These are phyloP conservation scores for Pandion haliaetus DNA, from an alignment of 2,113 vertebrate genomes.

Conservation along the genomic window DNA sequence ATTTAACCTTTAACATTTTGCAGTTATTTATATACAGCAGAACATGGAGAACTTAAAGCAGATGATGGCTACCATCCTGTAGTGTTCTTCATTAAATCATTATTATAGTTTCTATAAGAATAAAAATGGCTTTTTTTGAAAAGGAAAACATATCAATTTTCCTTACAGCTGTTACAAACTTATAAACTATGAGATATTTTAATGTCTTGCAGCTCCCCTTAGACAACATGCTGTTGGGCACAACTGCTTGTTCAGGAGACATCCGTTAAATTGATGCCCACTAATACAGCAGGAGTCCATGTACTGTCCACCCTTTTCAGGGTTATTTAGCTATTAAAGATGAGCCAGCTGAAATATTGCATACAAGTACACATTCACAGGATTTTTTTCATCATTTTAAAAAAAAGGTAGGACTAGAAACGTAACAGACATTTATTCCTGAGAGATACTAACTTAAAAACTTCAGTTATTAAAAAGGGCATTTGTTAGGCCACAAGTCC, in stretches of 20 bases:
- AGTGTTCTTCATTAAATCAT: not conserved
- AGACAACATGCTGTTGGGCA: not conserved
- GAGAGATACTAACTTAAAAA: not conserved
- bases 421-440: not conserved
- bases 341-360: not conserved
- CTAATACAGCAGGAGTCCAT: not conserved
- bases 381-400: not conserved
- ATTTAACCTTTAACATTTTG: slow-evolving; percentile 13
- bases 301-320: not conserved
- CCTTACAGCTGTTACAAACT: not conserved
- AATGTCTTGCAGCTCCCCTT: not conserved
- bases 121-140: not conserved
- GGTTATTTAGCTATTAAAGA: not conserved
- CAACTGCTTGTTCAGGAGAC: not conserved
- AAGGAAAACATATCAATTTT: not conserved
- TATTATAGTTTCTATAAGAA: not conserved
- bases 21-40: not conserved
- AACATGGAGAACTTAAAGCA: not conserved
- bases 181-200: slow-evolving; percentile 5
- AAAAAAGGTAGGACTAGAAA: not conserved
- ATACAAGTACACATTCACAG: not conserved
- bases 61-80: not conserved
- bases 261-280: not conserved
- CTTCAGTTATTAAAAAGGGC: not conserved
- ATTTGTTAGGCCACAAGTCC: slow-evolving; percentile 3